Evolutionary conservation across 1,140 invertebrate genomes (phyloP).

Genomic region (Calliphora vicina): DNA sequence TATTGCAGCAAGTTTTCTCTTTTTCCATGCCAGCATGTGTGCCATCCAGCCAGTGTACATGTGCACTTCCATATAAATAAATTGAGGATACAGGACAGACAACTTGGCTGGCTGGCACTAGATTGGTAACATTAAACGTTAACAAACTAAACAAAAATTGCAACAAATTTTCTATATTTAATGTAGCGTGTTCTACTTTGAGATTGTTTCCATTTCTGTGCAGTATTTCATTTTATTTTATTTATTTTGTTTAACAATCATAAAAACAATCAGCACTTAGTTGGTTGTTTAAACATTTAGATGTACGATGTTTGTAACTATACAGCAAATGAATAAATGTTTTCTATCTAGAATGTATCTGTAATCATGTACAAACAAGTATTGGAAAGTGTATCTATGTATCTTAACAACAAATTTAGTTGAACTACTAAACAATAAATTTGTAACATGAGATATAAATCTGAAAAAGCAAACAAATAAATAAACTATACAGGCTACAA

Average conservation of each 20-base stretch:
- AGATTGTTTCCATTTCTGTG: background rate
- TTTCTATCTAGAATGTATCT: background rate
- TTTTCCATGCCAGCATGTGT: background rate
- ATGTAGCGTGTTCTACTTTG: background rate
- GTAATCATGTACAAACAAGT: background rate
- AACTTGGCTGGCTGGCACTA: background rate
- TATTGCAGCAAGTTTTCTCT: background rate
- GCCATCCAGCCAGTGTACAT: background rate
- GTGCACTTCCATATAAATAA: background rate
- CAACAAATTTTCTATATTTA: background rate
- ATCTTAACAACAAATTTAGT: background rate
- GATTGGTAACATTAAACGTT: background rate
- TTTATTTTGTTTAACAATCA: background rate
- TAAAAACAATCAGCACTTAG: no score
- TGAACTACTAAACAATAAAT: background rate
- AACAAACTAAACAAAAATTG: background rate
- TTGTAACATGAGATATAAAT: background rate
- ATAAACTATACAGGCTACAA: background rate
- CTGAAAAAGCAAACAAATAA: background rate
- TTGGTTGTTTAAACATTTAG: no score
- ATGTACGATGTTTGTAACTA: no score
- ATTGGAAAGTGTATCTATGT: background rate
- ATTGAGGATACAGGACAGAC: background rate
- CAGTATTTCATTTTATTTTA: background rate
- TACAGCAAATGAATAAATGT: background rate